Base-by-base conservation (phyloP, 2,113 vertebrate species). In the Carettochelys insculpta region DNA sequence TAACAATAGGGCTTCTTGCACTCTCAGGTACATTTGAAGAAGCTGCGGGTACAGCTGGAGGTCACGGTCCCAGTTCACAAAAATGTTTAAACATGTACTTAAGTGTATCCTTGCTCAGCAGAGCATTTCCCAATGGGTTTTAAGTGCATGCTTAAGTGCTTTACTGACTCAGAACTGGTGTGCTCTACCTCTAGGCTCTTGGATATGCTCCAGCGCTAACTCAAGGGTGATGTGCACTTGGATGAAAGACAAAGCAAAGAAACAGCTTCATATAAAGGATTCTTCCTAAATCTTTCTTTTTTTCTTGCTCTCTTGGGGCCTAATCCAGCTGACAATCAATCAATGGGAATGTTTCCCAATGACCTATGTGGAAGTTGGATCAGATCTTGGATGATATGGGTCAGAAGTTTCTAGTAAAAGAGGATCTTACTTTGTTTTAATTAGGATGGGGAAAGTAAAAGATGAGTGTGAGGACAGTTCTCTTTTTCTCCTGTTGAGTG, bases 41-140 rank as follows among this genome's bases (percentile, higher is more conserved):
- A 91, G 52, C 19, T 51, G n/a, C 0, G 6, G 4, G 47, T 86
- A 45, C 2, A 17, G 1, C 22, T 86, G 51, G 52, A 38, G 79
- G 0, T 8, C 9, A 22, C 25, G 91, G 38, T 10, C 5, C 5
- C 0, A 0, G 71, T 54, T 53, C 22, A 48, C 54, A 48, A 83
- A 27, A 87, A 75, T 24, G 14, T 43, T 12, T 25, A 45, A 75
- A 6, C 71, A 45, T 25, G n/a, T 45, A n/a, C n/a, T 16, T 41
- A 19, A 17, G 24, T 56, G 19, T 34, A 3, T 82, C 41, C 6
- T 48, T 51, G 53, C 68, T 68, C 47, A 4, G 43, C 12, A 75
- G 41, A n/a, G n/a, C 17, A 3, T 1, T 8, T 75, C 11, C 5
- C 38, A 12, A 1, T 1, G 14, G n/a, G 3, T 43, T 29, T 4